phyloP scores from a whole-genome alignment of 2,888 invertebrate species.

The Nephrocerus scutellatus region DNA sequence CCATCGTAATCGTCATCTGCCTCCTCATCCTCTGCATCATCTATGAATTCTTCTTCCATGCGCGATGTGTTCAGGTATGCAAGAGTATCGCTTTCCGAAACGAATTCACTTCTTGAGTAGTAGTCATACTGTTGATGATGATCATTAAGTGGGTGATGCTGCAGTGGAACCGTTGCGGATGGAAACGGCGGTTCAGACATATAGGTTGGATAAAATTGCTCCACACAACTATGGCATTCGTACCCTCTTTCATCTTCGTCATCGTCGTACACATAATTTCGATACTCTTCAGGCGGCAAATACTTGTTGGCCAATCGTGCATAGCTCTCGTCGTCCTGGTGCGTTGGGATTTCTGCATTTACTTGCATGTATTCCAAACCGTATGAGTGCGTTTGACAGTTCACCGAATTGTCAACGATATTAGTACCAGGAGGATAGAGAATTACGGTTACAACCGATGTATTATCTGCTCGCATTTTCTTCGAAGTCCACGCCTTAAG shows the following conservation, averaged over 20 bases:
- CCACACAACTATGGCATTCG: conserved; percentile 1
- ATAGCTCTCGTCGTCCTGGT: conserved; percentile 18
- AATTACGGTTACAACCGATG: conserved; percentile 84
- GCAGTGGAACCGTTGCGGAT: too few relatives aligned
- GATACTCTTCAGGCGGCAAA: conserved; percentile 36
- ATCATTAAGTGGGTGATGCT: too few relatives aligned
- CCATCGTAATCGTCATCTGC: conserved; percentile 18
- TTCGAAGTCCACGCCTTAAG: conserved; percentile 76
- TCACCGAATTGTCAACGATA: conserved; percentile 2
- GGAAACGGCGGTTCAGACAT: conserved; percentile 3
- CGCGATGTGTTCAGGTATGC: too few relatives aligned
- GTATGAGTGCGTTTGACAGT: conserved; percentile 29
- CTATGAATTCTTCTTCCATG: too few relatives aligned
- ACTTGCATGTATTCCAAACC: conserved; percentile 28
- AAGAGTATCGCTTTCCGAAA: too few relatives aligned
- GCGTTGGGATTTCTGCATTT: conserved; percentile 22
- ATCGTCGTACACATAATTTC: conserved; percentile 34
- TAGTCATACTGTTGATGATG: too few relatives aligned
- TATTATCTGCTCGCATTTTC: conserved; percentile 90
- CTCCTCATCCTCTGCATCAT: conserved; percentile 20
- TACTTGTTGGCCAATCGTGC: conserved; percentile 37
- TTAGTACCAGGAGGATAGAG: conserved; percentile 77
- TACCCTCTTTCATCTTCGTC: too few relatives aligned
- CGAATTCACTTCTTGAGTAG: too few relatives aligned
- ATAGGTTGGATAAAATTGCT: background rate